A percentile compares a stretch with the other conserved stretches of the same genome.
phyloP scores from a whole-genome alignment of 2,888 invertebrate species.

The Platycnemis pennipes region DNA sequence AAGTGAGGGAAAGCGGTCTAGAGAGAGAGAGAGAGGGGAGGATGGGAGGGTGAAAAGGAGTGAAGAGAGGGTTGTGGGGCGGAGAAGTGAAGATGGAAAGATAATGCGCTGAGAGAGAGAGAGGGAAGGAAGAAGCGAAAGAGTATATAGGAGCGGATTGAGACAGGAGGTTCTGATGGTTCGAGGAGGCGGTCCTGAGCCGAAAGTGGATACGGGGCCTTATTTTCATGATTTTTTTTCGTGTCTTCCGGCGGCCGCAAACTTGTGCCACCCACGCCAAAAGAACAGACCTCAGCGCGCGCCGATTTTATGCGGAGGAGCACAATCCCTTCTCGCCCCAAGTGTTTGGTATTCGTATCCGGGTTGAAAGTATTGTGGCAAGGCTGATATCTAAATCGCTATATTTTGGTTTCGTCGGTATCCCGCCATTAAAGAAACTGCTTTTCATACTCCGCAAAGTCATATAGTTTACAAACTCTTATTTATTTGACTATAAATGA shows the following conservation, averaged over 20 bases:
- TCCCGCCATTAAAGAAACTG: too few relatives aligned
- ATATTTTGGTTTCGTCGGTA: too few relatives aligned
- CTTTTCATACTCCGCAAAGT: too few relatives aligned
- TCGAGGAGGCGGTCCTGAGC: not conserved
- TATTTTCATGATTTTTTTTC: conserved; percentile 6
- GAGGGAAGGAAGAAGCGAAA: not conserved
- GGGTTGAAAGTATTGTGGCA: too few relatives aligned
- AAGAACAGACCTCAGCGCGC: not conserved
- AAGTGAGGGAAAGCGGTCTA: conserved; percentile 14
- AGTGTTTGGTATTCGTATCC: not conserved
- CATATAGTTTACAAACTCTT: too few relatives aligned
- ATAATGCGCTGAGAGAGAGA: not conserved
- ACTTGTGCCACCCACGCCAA: not conserved
- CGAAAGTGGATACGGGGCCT: not conserved
- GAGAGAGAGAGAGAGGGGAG: not conserved
- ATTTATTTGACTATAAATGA: too few relatives aligned
- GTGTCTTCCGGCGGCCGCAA: not conserved
- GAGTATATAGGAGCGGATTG: not conserved
- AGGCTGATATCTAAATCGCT: too few relatives aligned
- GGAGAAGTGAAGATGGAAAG: not conserved
- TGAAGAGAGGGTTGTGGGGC: not conserved
- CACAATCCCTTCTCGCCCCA: not conserved
- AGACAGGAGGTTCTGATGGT: not conserved
- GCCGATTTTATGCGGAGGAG: not conserved
- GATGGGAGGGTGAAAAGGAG: not conserved